These are phyloP conservation scores for Pimephales promelas DNA, from an alignment of 2,113 vertebrate genomes.

Conservation along the genomic window DNA sequence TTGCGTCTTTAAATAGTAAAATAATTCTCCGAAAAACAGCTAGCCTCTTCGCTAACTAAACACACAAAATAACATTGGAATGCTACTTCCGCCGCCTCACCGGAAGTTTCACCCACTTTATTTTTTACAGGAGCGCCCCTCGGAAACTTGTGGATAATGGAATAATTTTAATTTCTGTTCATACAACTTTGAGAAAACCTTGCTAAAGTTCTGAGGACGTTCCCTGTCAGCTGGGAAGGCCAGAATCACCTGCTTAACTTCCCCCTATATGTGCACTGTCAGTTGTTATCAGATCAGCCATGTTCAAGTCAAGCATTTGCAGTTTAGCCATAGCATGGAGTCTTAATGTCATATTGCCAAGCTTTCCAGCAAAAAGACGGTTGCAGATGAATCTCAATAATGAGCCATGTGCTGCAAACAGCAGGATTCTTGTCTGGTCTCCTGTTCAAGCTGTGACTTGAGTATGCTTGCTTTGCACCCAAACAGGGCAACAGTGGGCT, in stretches of 20 bases:
- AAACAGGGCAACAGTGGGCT: conserved; percentile 18
- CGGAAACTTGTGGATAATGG: no score
- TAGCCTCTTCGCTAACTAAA: no score
- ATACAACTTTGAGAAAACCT: no score
- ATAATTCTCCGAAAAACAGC: no score
- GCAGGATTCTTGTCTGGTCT: conserved; percentile 14
- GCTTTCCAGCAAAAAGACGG: background rate
- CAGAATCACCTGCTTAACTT: background rate
- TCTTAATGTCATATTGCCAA: conserved; percentile 5
- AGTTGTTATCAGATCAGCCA: background rate
- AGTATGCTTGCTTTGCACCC: conserved; percentile 15
- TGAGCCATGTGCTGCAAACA: conserved; percentile 31
- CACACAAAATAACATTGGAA: no score
- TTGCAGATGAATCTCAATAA: conserved; percentile 22
- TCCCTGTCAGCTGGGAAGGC: no score
- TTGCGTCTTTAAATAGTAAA: no score
- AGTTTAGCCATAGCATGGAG: conserved; percentile 5
- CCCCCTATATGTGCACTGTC: background rate
- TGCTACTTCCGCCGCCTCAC: no score
- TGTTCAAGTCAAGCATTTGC: background rate
- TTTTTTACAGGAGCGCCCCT: no score
- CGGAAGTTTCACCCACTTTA: no score
- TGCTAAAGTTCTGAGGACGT: no score
- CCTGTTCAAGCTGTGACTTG: conserved; percentile 32
- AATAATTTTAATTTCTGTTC: no score